phyloP scores from a whole-genome alignment of 2,888 invertebrate genomes.

The Caenorhabditis japonica region DNA sequence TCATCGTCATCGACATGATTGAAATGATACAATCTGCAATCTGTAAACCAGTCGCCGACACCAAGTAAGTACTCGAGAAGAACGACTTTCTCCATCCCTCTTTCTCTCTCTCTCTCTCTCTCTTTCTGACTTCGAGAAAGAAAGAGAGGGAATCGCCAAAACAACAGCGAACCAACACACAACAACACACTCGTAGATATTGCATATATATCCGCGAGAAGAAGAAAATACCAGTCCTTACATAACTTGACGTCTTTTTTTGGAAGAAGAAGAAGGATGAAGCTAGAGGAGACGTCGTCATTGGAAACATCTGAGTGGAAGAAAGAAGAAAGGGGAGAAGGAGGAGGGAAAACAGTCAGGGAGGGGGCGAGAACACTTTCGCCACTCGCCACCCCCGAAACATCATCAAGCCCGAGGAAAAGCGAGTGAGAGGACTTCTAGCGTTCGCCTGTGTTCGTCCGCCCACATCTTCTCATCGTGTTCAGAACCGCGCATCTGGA shows the following conservation, averaged over 20 bases:
- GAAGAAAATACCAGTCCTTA: conserved; percentile 31
- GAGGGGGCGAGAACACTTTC: conserved; percentile 12
- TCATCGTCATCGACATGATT: background rate
- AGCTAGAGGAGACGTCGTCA: conserved; percentile 3
- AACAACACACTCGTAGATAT: too few species aligned
- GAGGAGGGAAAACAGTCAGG: conserved; percentile 20
- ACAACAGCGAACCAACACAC: conserved; percentile 38
- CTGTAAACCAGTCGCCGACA: conserved; percentile 26
- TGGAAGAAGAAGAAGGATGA: too few species aligned
- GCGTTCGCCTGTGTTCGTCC: background rate
- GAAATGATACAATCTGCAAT: conserved; percentile 34
- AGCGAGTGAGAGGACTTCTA: background rate
- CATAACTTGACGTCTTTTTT: conserved; percentile 10
- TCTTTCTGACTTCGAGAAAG: too few species aligned
- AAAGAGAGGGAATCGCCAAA: conserved; percentile 32
- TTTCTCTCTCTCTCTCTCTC: background rate
- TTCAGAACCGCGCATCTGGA: background rate
- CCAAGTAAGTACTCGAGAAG: conserved; percentile 33
- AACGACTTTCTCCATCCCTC: conserved; percentile 23
- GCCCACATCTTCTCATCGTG: conserved; percentile 5
- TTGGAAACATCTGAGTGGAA: too few species aligned
- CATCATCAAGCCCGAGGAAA: background rate
- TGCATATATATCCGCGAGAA: conserved; percentile 12
- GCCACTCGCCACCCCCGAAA: conserved; percentile 1
- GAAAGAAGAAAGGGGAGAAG: background rate